A percentile compares a stretch with the other conserved stretches of the same genome.
phyloP scores from a whole-genome alignment of 2,888 invertebrate species.

The Mesorhabditis spiculigera region DNA sequence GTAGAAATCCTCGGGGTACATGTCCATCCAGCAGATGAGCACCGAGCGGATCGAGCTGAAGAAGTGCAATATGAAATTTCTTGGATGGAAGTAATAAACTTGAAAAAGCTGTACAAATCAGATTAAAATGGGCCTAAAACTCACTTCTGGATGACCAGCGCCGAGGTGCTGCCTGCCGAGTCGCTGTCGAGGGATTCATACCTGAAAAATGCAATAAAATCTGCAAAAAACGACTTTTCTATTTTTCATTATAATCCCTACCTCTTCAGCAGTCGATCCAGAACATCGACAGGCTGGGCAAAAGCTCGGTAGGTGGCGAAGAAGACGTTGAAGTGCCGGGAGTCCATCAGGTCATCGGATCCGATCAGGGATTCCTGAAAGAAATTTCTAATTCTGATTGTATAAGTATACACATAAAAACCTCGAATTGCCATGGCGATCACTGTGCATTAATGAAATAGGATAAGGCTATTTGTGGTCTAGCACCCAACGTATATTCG shows the following conservation, averaged over 20 bases:
- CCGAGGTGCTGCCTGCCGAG: constrained; percentile 39
- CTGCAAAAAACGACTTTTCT: not conserved
- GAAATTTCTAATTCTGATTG: too few relatives aligned
- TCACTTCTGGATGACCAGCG: constrained; percentile 39
- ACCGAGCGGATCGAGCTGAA: constrained; percentile 60
- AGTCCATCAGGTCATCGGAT: constrained; percentile 88
- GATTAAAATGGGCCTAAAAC: constrained; percentile 7
- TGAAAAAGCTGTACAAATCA: not conserved
- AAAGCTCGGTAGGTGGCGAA: constrained; percentile 89
- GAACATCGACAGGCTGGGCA: constrained; percentile 66
- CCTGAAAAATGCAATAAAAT: constrained; percentile 8
- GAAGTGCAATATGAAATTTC: not conserved
- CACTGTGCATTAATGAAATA: too few relatives aligned
- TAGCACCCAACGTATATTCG: too few relatives aligned
- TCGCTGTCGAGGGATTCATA: constrained; percentile 41
- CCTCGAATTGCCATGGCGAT: too few relatives aligned
- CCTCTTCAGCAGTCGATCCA: constrained; percentile 27
- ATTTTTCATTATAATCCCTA: not conserved
- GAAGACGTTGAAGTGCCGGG: constrained; percentile 94
- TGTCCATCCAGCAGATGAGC: constrained; percentile 93
- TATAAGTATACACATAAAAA: too few relatives aligned
- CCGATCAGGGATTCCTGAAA: constrained; percentile 50
- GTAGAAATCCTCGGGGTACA: constrained; percentile 89
- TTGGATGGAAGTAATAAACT: not conserved
- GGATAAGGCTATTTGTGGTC: too few relatives aligned